Conservation (phyloP, 1,140 invertebrate genomes). For the Hylaeus volcanicus region DNA sequence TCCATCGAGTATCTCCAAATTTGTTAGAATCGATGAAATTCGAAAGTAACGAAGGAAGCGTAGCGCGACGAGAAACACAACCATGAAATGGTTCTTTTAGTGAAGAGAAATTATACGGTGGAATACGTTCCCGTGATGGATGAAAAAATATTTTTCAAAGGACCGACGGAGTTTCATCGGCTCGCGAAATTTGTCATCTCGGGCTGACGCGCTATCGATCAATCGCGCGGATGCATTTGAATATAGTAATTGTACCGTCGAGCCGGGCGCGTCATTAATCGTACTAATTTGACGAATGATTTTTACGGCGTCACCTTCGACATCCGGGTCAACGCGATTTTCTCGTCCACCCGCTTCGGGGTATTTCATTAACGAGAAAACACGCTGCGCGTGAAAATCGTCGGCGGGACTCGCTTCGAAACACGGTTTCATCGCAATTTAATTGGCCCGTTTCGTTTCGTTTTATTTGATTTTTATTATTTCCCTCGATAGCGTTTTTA, state of each 20-base stretch:
- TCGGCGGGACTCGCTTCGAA: neutral
- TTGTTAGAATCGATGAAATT: no score
- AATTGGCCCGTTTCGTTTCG: neutral
- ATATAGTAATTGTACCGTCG: conserved; percentile 33
- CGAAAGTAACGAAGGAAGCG: no score
- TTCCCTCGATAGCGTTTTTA: no score
- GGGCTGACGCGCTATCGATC: conserved; percentile 7
- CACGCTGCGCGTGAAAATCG: conserved; percentile 1
- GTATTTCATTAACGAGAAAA: conserved; percentile 30
- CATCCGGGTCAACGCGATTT: conserved; percentile 36
- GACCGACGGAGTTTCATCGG: no score
- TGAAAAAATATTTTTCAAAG: neutral
- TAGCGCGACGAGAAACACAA: no score
- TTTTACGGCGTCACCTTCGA: neutral
- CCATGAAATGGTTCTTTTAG: no score
- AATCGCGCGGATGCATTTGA: conserved; percentile 24
- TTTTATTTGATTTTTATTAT: no score
- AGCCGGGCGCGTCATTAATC: conserved; percentile 40
- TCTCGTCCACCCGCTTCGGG: conserved; percentile 7
- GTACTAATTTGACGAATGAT: conserved; percentile 39
- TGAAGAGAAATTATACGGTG: no score
- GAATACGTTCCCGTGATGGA: neutral
- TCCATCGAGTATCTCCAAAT: no score
- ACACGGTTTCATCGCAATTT: conserved; percentile 4
- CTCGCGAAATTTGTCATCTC: conserved; percentile 12